Base-by-base conservation (phyloP, 1,140 invertebrate genomes). In the Eurosta solidaginis region DNA sequence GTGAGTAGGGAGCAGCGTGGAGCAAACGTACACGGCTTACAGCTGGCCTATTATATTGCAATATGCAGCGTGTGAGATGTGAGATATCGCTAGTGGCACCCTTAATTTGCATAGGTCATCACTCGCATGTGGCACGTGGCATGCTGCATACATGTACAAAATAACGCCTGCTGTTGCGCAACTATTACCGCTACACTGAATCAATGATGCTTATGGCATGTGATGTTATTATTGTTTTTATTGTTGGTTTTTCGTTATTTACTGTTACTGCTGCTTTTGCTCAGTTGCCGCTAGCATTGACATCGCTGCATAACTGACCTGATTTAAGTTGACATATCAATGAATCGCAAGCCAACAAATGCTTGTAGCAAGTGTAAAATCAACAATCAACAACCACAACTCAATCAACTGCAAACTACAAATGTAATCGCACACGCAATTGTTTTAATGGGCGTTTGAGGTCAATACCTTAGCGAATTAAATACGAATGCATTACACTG, bases 301-400 rank as follows among this genome's bases (percentile, higher is more conserved):
- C 59, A 40, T 42, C 59, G 27, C 59, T 17, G 12, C 59, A 68
- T 40, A 20, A n/a, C 59, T 68, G 59, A 68, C 59, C 59, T 42
- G 33, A 68, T 68, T 68, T 68, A 36, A 36, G 33, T 33, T 68
- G 59, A 68, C 59, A 54, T 68, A 68, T 68, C 59, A 68, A 29
- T n/a, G 22, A 68, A 68, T 40, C 40, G 33, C 27, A 7, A n/a
- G 17, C 10, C 17, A 49, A n/a, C 20, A 9, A 52, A 14, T 52
- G 49, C 49, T 10, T 22, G 22, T 6, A 25, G 49, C 49, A 52
- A 52, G 25, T 52, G 9, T 22, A 49, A 49, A 9, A 49, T 17
- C 45, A 49, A 49, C 14, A 49, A 17, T 17, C 14, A 49, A 49
- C 5, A 17, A 49, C 45, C 10, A 49, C 45, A 49, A 49, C 14